Conservation (phyloP, 2,113 vertebrate genomes). For the Tenrec ecaudatus region DNA sequence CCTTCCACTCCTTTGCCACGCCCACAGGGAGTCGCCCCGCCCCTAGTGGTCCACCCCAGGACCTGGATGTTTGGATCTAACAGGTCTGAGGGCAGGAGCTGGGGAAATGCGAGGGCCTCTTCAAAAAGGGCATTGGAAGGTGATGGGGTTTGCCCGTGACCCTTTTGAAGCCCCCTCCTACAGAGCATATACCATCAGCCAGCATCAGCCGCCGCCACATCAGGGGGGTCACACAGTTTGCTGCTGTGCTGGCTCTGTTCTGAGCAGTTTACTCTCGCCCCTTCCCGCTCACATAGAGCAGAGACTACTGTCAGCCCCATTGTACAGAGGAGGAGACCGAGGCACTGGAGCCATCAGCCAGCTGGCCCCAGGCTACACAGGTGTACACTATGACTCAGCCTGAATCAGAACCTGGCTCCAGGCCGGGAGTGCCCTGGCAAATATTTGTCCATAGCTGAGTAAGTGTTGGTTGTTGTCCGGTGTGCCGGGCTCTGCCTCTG, state of each 20-base stretch:
- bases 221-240: fast-evolving
- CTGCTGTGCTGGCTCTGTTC: not conserved
- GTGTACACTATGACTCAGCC: constrained; percentile 20
- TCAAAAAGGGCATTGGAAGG: too few species aligned
- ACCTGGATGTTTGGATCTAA: not conserved
- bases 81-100: not conserved
- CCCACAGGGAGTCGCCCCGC: not conserved
- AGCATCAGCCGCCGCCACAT: not conserved
- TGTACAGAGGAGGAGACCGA: constrained; percentile 2
- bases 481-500: not conserved
- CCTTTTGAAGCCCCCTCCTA: too few species aligned
- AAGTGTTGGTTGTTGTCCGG: constrained; percentile 27
- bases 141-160: too few species aligned
- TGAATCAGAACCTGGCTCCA: constrained; percentile 46
- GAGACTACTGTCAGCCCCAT: not conserved
- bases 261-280: not conserved
- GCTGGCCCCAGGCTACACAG: not conserved
- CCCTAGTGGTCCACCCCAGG: not conserved
- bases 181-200: not conserved
- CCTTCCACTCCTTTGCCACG: not conserved
- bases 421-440: constrained; percentile 6
- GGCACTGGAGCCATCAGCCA: not conserved
- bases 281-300: not conserved
- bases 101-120: not conserved
- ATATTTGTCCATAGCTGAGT: constrained; percentile 58